phyloP scores from a whole-genome alignment of 1,140 invertebrate species.

The Drosophila novamexicana region DNA sequence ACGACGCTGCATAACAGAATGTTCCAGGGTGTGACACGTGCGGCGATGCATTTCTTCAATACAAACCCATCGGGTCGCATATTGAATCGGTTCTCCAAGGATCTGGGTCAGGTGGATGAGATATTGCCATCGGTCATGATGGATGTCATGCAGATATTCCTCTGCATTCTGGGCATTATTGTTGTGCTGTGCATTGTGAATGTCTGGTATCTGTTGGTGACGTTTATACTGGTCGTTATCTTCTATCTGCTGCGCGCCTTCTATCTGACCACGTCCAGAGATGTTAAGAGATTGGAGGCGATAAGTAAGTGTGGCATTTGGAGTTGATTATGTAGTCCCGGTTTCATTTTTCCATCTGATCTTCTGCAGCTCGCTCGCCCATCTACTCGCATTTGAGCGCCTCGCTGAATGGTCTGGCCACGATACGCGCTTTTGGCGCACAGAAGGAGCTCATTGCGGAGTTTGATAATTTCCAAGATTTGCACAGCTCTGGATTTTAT shows the following conservation, averaged over 20 bases:
- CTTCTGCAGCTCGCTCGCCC: conserved; percentile 89
- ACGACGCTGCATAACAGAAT: conserved; percentile 91
- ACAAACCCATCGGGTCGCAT: conserved; percentile 91
- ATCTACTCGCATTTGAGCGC: conserved; percentile 95
- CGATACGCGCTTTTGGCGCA: conserved; percentile 93
- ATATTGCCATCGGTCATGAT: conserved; percentile 90
- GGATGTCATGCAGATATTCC: conserved; percentile 90
- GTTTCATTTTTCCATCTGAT: background rate
- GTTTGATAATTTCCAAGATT: conserved; percentile 92
- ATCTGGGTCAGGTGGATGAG: conserved; percentile 94
- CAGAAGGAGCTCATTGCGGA: conserved; percentile 91
- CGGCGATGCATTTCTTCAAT: conserved; percentile 94
- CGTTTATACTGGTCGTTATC: conserved; percentile 88
- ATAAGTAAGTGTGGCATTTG: conserved; percentile 88
- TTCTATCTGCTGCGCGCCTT: conserved; percentile 91
- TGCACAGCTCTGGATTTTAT: conserved; percentile 88
- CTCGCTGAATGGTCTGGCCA: conserved; percentile 94
- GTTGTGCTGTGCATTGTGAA: conserved; percentile 91
- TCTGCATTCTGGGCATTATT: conserved; percentile 90
- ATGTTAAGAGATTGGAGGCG: conserved; percentile 95
- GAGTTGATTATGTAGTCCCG: background rate
- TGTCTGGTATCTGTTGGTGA: conserved; percentile 90
- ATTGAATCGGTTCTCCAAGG: conserved; percentile 93
- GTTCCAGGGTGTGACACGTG: conserved; percentile 90
- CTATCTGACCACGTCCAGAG: conserved; percentile 92